Base-by-base conservation (phyloP, 2,113 vertebrate species). In the Pyxicephalus adspersus region DNA sequence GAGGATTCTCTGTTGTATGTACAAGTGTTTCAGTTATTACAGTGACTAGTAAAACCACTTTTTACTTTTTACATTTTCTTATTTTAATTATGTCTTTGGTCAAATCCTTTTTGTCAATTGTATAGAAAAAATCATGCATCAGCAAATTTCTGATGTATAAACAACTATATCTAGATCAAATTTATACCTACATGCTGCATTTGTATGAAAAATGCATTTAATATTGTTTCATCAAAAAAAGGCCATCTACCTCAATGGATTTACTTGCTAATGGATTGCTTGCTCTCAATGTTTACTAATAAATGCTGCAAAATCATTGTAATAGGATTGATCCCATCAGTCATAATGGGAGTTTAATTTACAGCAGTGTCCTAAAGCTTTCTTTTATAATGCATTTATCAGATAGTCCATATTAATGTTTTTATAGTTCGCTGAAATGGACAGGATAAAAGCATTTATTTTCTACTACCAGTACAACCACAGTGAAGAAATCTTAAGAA, bases 401-500 rank as follows among this genome's bases (percentile, higher is more conserved):
- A 55, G 61, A 54, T 54, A 28, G 63, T 57, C 52, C 60, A 23
- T 78, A 78, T 67, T 78, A 66, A 52, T 77, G 45, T 65, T 77
- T 77, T 67, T 45, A 77, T 55, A 70, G n/a, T 70, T 64, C 55
- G 64, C 57, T 50, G 38, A 80, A 52, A 31, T 72, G 38, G 68
- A 80, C 68, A 58, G 52, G 57, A 80, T 80, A 52, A 80, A 80
- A 72, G 38, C 77, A 68, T 64, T 66, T 77, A 17, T 63, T 38
- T 72, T 16, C 3, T 26, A 25, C 72, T 61, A 52, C 31, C 13
- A 51, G 9, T 70, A 60, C 66, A 60, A 31, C 66, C 22, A 61
- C 66, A 51, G 55, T 71, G 31, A 70, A 80, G 54, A 80, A 22
- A 51, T 31, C 22, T 51, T 52, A 80, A 80, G 60, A 71, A 52